Percentiles rank a stretch among this genome's conserved stretches.
Evolutionary conservation across 2,888 invertebrate species (phyloP).

Genomic region (Eugnorisma glareosa): DNA sequence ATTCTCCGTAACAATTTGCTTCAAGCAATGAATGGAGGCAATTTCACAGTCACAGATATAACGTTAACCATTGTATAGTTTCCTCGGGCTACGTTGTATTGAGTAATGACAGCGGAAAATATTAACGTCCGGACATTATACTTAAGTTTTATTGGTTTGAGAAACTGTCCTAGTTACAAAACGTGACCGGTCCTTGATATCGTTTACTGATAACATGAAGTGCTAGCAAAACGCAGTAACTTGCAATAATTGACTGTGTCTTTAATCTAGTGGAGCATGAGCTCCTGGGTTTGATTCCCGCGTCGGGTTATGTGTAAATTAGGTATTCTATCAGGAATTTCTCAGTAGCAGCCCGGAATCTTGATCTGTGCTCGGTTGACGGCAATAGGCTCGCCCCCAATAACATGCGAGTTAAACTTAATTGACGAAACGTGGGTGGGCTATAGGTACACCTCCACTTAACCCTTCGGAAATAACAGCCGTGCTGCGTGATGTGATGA

Average conservation of each 20-base stretch:
- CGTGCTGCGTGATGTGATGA: background rate
- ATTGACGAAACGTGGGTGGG: background rate
- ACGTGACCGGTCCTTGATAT: constrained; percentile 24
- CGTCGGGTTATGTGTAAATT: background rate
- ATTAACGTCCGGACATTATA: background rate
- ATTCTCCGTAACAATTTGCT: background rate
- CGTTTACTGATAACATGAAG: constrained; percentile 38
- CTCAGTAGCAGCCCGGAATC: background rate
- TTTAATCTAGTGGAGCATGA: background rate
- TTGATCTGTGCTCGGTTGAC: background rate
- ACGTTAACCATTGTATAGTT: background rate
- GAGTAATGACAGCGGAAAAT: background rate
- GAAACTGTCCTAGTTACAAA: constrained; percentile 16
- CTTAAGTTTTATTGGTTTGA: background rate
- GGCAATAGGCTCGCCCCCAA: background rate
- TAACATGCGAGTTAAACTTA: background rate
- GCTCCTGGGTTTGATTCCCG: background rate
- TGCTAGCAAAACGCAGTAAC: constrained; percentile 19
- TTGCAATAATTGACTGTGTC: background rate
- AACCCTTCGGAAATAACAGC: background rate
- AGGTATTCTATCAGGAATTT: background rate
- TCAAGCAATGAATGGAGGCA: background rate
- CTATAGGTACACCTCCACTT: background rate
- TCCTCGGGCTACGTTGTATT: background rate
- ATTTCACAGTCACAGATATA: background rate